These are phyloP conservation scores for Eulemur albifrons DNA, from an alignment of 2,797 vertebrate genomes.

Conservation along the genomic window DNA sequence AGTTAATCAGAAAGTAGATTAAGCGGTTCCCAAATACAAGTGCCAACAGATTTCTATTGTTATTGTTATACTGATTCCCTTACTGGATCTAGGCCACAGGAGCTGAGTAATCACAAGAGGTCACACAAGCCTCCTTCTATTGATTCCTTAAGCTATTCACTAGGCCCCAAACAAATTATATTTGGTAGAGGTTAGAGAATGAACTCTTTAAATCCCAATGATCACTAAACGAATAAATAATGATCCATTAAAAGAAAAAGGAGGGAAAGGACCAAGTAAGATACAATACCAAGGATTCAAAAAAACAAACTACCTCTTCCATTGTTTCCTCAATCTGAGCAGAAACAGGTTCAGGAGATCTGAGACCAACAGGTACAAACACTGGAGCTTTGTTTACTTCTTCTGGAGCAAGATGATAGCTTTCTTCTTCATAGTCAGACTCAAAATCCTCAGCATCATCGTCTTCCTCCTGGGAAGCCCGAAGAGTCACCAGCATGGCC, in stretches of 20 bases:
- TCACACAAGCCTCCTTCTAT: neutral
- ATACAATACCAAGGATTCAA: constrained; percentile 15
- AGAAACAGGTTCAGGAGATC: constrained; percentile 86
- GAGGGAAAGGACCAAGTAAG: neutral
- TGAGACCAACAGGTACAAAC: constrained; percentile 91
- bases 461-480: constrained; percentile 87
- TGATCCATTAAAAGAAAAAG: neutral
- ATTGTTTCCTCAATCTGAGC: constrained; percentile 92
- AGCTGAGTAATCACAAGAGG: neutral
- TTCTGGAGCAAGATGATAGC: constrained; percentile 79
- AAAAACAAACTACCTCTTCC: constrained; percentile 90
- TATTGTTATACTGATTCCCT: neutral
- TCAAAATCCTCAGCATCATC: constrained; percentile 85
- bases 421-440: constrained; percentile 81
- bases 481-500: constrained; percentile 89
- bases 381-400: constrained; percentile 89
- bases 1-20: neutral
- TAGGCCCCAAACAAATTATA: neutral
- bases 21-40: neutral
- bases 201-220: constrained; percentile 36
- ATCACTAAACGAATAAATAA: constrained; percentile 11
- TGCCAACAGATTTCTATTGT: neutral
- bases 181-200: neutral
- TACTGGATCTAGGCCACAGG: neutral
- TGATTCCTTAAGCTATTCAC: neutral